Percentiles rank a stretch among this genome's conserved stretches.
These are phyloP conservation scores for Himalopsyche anomala DNA, from an alignment of 2,888 invertebrate genomes.

Conservation along the genomic window DNA sequence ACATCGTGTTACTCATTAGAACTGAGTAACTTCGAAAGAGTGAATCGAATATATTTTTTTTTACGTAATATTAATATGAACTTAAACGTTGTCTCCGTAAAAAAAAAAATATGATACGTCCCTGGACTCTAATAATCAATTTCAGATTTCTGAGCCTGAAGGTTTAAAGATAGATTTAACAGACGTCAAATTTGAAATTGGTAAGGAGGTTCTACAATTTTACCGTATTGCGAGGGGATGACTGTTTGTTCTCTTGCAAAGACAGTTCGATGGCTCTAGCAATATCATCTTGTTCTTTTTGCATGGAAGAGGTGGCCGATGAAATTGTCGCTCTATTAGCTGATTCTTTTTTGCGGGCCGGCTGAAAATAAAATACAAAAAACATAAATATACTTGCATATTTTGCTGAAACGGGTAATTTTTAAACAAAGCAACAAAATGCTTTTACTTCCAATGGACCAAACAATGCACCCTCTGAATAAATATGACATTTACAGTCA, in stretches of 20 bases:
- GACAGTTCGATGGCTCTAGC: constrained; percentile 96
- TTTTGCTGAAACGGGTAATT: neutral
- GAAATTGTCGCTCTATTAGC: constrained; percentile 44
- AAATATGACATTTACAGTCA: too few species aligned
- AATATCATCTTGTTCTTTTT: constrained; percentile 94
- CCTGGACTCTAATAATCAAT: too few species aligned
- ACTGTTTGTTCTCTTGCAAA: constrained; percentile 83
- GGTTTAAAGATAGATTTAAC: too few species aligned
- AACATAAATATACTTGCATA: neutral
- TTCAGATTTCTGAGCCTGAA: too few species aligned
- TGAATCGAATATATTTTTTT: too few species aligned
- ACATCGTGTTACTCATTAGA: too few species aligned
- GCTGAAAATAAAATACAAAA: constrained; percentile 69
- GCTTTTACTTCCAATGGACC: neutral
- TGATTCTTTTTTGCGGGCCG: constrained; percentile 71
- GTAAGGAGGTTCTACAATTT: constrained; percentile 59
- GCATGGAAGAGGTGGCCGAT: constrained; percentile 79
- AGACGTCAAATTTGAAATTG: too few species aligned
- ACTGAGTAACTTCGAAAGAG: too few species aligned
- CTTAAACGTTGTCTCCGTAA: too few species aligned
- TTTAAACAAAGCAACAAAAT: neutral
- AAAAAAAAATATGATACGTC: too few species aligned
- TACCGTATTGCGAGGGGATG: constrained; percentile 72
- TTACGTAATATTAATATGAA: too few species aligned
- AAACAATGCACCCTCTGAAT: neutral